Evolutionary conservation across 1,140 invertebrate species (phyloP).

Genomic region (Drosophila funebris): DNA sequence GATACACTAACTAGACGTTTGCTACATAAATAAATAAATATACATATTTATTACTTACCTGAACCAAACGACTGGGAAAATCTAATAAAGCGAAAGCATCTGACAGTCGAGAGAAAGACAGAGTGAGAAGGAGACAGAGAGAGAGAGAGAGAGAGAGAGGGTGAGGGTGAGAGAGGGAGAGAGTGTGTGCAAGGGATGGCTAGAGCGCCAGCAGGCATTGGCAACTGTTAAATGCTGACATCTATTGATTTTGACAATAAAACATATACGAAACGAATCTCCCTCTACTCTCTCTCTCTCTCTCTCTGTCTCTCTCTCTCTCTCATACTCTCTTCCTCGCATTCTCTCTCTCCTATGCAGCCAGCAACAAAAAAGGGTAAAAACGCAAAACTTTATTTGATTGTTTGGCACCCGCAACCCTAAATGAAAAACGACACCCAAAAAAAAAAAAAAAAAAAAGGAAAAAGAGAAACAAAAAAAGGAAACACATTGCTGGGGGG

Average conservation of each 20-base stretch:
- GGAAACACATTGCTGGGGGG: slow-evolving; percentile 9
- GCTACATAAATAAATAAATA: slow-evolving; percentile 1
- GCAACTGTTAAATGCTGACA: slow-evolving; percentile 73
- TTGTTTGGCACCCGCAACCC: slow-evolving; percentile 52
- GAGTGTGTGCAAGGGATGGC: background rate
- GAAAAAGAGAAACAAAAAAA: background rate
- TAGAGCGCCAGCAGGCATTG: slow-evolving; percentile 40
- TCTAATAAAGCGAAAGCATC: slow-evolving; percentile 51
- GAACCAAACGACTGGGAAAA: slow-evolving; percentile 28
- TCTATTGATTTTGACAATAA: slow-evolving; percentile 75
- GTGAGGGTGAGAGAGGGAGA: background rate
- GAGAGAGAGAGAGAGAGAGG: background rate
- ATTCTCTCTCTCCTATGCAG: background rate
- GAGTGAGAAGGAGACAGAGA: background rate
- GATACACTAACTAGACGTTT: background rate
- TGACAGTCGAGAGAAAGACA: slow-evolving; percentile 14
- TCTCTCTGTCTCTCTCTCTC: background rate
- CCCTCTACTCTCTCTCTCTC: no score
- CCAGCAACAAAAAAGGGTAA: slow-evolving; percentile 30
- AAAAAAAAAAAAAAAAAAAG: background rate
- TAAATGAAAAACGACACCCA: slow-evolving; percentile 1
- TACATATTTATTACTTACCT: slow-evolving; percentile 53
- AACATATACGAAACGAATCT: slow-evolving; percentile 34
- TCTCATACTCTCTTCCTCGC: background rate
- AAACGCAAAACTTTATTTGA: slow-evolving; percentile 66